Conservation (phyloP, 2,797 vertebrate species). For the Esox lucius region DNA sequence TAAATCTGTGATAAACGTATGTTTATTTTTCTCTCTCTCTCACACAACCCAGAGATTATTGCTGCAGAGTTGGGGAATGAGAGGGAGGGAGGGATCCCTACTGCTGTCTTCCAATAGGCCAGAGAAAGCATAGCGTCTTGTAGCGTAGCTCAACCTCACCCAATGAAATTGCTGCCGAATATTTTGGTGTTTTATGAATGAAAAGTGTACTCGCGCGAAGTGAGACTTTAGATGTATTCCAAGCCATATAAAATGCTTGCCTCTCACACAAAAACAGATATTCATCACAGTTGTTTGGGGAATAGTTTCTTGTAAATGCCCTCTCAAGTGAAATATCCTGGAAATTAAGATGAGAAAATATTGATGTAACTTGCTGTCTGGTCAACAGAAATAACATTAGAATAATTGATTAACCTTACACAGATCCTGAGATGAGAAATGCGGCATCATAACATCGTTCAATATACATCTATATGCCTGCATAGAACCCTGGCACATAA, state of each 20-base stretch:
- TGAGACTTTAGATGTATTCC: not conserved
- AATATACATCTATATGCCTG: slow-evolving; percentile 36
- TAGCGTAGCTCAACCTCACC: not conserved
- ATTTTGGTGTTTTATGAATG: not conserved
- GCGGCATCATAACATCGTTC: slow-evolving; percentile 49
- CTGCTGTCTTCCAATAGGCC: not conserved
- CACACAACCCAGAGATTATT: too few species aligned
- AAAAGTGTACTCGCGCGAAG: slow-evolving; percentile 36
- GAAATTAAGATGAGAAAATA: not conserved
- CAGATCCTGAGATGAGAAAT: not conserved
- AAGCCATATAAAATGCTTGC: not conserved
- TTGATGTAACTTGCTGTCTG: not conserved
- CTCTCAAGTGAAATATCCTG: not conserved
- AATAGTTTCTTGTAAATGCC: not conserved
- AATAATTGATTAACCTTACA: not conserved
- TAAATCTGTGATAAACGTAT: too few species aligned
- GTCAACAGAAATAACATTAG: not conserved
- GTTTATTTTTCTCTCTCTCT: too few species aligned
- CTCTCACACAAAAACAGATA: not conserved
- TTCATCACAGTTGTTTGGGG: not conserved
- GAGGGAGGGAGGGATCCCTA: not conserved
- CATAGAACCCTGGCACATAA: slow-evolving; percentile 43
- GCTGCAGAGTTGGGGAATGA: not conserved
- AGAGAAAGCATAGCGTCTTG: not conserved
- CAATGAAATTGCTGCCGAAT: not conserved